Percentiles rank a stretch among this genome's conserved stretches.
Conservation (phyloP, 2,888 invertebrate species). For the Salticus scenicus region DNA sequence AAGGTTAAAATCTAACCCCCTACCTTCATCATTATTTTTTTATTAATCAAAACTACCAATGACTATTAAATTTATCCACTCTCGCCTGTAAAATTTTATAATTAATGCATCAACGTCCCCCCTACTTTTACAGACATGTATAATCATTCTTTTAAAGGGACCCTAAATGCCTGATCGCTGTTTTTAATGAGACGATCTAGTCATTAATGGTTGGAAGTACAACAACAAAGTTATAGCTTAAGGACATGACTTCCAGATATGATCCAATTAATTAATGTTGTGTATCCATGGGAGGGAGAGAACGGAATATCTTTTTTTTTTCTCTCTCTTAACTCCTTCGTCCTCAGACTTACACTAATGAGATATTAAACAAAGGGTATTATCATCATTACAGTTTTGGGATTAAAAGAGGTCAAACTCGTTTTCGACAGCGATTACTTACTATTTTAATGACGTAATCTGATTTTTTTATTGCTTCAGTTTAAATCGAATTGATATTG, state of each 20-base stretch:
- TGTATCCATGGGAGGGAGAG: constrained; percentile 35
- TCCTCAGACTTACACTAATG: constrained; percentile 38
- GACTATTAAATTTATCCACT: neutral
- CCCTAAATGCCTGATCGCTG: constrained; percentile 20
- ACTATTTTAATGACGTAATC: neutral
- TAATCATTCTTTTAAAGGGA: constrained; percentile 37
- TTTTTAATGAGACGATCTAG: constrained; percentile 64
- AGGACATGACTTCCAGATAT: constrained; percentile 32
- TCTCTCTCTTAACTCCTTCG: neutral
- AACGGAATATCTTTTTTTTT: neutral
- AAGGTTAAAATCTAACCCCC: constrained; percentile 8
- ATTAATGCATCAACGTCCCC: constrained; percentile 40
- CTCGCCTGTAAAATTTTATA: constrained; percentile 1
- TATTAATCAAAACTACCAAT: neutral
- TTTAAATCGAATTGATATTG: too few species aligned
- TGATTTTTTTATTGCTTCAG: too few species aligned
- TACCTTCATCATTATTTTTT: neutral
- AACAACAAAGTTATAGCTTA: constrained; percentile 24
- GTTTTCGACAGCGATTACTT: neutral
- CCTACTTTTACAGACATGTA: constrained; percentile 3
- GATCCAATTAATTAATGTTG: constrained; percentile 69
- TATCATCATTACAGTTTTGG: constrained; percentile 58
- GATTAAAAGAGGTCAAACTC: neutral
- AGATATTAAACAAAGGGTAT: constrained; percentile 67
- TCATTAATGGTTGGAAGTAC: constrained; percentile 45